phyloP scores from a whole-genome alignment of 64 coral and sea anemone genomes.

The Acropora tenuis region DNA sequence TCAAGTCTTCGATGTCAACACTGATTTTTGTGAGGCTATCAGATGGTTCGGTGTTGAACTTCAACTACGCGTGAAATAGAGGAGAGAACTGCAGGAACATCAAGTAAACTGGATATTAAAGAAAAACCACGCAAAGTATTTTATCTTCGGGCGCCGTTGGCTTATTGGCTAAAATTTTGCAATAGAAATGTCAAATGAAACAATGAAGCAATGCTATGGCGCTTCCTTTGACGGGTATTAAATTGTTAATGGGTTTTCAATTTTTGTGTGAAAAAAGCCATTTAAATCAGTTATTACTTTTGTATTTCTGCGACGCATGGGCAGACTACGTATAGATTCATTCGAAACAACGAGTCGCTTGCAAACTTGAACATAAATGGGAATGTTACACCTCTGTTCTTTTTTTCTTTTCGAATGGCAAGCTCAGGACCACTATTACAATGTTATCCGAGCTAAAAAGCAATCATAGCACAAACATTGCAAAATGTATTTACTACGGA shows the following conservation, averaged over 20 bases:
- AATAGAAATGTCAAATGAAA: constrained; percentile 41
- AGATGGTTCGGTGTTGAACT: neutral
- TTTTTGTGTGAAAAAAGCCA: neutral
- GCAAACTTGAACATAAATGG: too few species aligned
- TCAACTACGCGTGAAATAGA: neutral
- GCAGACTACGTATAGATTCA: too few species aligned
- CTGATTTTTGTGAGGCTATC: neutral
- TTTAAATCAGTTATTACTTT: too few species aligned
- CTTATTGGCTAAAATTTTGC: constrained; percentile 6
- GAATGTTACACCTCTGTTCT: too few species aligned
- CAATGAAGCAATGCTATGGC: constrained; percentile 34
- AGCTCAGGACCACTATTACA: too few species aligned
- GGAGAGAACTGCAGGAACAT: neutral
- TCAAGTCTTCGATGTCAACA: neutral
- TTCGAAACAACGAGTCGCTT: too few species aligned
- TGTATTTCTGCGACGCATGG: too few species aligned
- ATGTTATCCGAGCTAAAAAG: too few species aligned
- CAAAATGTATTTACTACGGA: too few species aligned
- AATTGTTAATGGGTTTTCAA: constrained; percentile 43
- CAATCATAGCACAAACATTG: too few species aligned
- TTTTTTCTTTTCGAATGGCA: too few species aligned
- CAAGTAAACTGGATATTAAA: neutral
- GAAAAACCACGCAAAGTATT: neutral
- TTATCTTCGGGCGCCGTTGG: neutral
- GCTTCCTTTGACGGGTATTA: constrained; percentile 19